A percentile compares a stretch with the other conserved stretches of the same genome.
Evolutionary conservation across 1,140 invertebrate genomes (phyloP).

Genomic region (Asbolus verrucosus): DNA sequence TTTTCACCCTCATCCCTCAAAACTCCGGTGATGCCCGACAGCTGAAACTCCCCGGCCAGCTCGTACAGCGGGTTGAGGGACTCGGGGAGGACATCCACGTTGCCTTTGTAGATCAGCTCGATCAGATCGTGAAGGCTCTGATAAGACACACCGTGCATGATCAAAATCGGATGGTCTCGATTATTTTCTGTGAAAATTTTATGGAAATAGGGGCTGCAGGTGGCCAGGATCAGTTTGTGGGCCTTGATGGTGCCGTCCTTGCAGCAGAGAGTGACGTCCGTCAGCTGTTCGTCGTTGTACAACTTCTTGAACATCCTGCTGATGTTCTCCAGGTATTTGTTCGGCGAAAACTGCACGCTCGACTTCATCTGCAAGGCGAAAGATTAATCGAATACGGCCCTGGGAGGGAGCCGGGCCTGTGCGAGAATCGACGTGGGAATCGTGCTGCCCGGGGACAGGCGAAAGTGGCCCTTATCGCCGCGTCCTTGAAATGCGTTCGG

Average conservation of each 20-base stretch:
- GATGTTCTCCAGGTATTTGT: slow-evolving; percentile 80
- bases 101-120: slow-evolving; percentile 60
- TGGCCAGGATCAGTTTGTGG: slow-evolving; percentile 78
- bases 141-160: slow-evolving; percentile 54
- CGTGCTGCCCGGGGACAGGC: background rate
- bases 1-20: slow-evolving; percentile 27
- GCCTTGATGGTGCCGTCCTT: slow-evolving; percentile 75
- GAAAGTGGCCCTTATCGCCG: slow-evolving; percentile 18
- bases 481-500: slow-evolving; percentile 24
- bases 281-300: slow-evolving; percentile 76
- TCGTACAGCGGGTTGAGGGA: slow-evolving; percentile 50
- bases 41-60: slow-evolving; percentile 57
- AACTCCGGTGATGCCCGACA: slow-evolving; percentile 52
- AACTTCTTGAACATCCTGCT: slow-evolving; percentile 78
- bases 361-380: slow-evolving; percentile 31
- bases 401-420: background rate
- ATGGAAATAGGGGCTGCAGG: slow-evolving; percentile 83
- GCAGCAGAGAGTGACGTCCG: slow-evolving; percentile 75
- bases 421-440: slow-evolving; percentile 10
- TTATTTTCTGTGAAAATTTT: slow-evolving; percentile 57
- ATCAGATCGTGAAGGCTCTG: slow-evolving; percentile 54
- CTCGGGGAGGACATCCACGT: slow-evolving; percentile 54
- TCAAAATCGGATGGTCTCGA: slow-evolving; percentile 57
- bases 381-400: background rate
- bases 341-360: slow-evolving; percentile 64